Percentiles rank a stretch among this genome's conserved stretches.
These are phyloP conservation scores for Pyralis farinalis DNA, from an alignment of 2,888 invertebrate species.

Conservation along the genomic window DNA sequence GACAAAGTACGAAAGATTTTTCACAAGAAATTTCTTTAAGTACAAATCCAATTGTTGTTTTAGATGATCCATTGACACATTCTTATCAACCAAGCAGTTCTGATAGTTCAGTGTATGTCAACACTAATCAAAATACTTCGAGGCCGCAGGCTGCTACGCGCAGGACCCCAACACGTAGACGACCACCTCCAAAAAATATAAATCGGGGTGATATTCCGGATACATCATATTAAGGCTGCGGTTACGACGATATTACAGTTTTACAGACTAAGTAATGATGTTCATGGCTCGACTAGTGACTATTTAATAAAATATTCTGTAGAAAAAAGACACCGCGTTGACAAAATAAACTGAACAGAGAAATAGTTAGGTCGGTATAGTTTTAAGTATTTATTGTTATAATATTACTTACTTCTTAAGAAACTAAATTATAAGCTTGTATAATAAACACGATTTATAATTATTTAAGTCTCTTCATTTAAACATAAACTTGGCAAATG, in stretches of 20 bases:
- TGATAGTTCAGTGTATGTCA: conserved; percentile 21
- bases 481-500: conserved; percentile 10
- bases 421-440: conserved; percentile 13
- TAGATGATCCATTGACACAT: conserved; percentile 17
- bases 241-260: too few relatives aligned
- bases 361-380: not conserved
- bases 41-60: conserved; percentile 24
- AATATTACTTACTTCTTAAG: conserved; percentile 13
- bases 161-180: too few relatives aligned
- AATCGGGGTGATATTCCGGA: conserved; percentile 19
- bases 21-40: conserved; percentile 10
- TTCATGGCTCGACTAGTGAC: too few relatives aligned
- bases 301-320: conserved; percentile 1
- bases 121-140: conserved; percentile 18
- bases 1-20: not conserved
- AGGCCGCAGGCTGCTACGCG: too few relatives aligned
- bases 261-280: too few relatives aligned
- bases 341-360: too few relatives aligned
- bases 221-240: not conserved
- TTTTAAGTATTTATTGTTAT: conserved; percentile 11
- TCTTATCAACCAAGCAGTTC: conserved; percentile 20
- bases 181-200: not conserved
- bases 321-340: too few relatives aligned
- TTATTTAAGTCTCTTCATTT: conserved; percentile 12
- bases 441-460: conserved; percentile 10